phyloP scores from a whole-genome alignment of 2,888 invertebrate genomes.

The Lasioglossum calceatum region DNA sequence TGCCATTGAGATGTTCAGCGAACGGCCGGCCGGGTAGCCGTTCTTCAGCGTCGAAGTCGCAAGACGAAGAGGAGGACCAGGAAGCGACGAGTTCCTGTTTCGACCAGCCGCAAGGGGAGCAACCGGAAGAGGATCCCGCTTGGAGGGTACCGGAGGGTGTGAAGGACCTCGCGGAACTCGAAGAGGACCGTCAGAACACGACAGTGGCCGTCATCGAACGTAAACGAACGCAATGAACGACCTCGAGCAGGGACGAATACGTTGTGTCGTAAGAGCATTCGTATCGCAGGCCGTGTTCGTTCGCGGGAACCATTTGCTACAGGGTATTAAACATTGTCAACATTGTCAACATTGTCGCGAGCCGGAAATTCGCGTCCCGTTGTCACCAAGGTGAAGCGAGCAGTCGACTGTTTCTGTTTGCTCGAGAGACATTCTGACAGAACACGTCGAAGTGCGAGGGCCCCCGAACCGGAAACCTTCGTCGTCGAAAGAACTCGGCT shows the following conservation, averaged over 20 bases:
- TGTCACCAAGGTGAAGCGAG: slow-evolving; percentile 48
- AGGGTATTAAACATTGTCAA: slow-evolving; percentile 11
- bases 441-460: slow-evolving; percentile 25
- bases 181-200: slow-evolving; percentile 61
- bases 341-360: neutral
- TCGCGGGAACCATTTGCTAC: slow-evolving; percentile 8
- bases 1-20: slow-evolving; percentile 80
- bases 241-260: slow-evolving; percentile 46
- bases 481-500: slow-evolving; percentile 16
- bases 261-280: slow-evolving; percentile 80
- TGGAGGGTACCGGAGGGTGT: slow-evolving; percentile 9
- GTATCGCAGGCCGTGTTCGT: slow-evolving; percentile 76
- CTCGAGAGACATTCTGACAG: neutral
- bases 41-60: slow-evolving; percentile 66
- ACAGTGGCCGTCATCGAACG: slow-evolving; percentile 57
- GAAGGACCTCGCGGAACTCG: slow-evolving; percentile 32
- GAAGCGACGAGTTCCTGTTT: slow-evolving; percentile 42
- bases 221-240: slow-evolving; percentile 65
- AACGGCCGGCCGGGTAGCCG: slow-evolving; percentile 81
- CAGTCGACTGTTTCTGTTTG: slow-evolving; percentile 58
- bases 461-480: slow-evolving; percentile 19
- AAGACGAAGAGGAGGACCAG: slow-evolving; percentile 32
- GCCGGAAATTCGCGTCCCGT: neutral
- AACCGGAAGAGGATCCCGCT: slow-evolving; percentile 2
- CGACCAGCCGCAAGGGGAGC: slow-evolving; percentile 31